phyloP scores from a whole-genome alignment of 2,888 invertebrate species.

The Pheosia gnoma region DNA sequence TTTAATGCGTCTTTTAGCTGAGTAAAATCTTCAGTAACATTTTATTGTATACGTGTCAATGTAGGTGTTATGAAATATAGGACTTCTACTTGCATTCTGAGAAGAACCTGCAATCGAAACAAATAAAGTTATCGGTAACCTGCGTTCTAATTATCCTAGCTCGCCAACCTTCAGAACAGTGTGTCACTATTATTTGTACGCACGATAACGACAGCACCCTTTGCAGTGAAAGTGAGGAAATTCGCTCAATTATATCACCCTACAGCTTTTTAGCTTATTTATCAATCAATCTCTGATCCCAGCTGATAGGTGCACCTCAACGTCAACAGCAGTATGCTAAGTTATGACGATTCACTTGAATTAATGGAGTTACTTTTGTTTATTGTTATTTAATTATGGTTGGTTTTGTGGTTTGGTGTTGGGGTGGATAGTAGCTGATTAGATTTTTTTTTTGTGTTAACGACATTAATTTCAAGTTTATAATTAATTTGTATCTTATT shows the following conservation, averaged over 20 bases:
- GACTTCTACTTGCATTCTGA: too few species aligned
- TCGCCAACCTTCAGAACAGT: conserved; percentile 31
- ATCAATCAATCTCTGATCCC: conserved; percentile 79
- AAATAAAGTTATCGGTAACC: too few species aligned
- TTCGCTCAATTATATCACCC: conserved; percentile 79
- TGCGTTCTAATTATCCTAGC: conserved; percentile 2
- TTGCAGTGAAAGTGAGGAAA: conserved; percentile 68
- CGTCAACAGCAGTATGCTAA: conserved; percentile 49
- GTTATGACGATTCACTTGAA: conserved; percentile 54
- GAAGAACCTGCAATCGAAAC: too few species aligned
- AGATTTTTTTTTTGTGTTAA: too few species aligned
- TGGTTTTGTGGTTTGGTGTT: not conserved
- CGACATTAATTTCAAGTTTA: too few species aligned
- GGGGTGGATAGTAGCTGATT: not conserved
- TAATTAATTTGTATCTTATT: too few species aligned
- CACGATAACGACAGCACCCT: conserved; percentile 61
- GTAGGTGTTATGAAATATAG: too few species aligned
- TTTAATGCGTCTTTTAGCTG: too few species aligned
- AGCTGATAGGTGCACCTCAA: conserved; percentile 67
- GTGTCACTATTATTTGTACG: conserved; percentile 54
- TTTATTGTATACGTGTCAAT: too few species aligned
- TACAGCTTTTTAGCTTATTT: conserved; percentile 78
- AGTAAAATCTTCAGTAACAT: too few species aligned
- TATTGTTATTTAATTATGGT: conserved; percentile 29
- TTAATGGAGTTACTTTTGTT: conserved; percentile 54